Conservation (phyloP, 2,113 vertebrate genomes). For the Pantherophis guttatus region DNA sequence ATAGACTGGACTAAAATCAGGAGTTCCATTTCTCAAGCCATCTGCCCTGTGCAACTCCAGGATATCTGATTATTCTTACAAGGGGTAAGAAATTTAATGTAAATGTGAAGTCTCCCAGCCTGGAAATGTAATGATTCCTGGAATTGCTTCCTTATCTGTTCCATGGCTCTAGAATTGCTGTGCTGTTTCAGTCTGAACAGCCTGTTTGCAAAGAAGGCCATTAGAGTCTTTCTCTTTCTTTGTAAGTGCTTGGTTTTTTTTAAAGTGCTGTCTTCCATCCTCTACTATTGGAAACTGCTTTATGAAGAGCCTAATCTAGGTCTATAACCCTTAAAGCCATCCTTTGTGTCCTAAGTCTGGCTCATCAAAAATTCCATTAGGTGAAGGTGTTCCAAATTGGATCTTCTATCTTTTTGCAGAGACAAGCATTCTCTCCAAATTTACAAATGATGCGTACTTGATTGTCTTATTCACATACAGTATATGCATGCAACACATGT, state of each 20-base stretch:
- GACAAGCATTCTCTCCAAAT: neutral
- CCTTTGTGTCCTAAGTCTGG: neutral
- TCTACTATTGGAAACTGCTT: neutral
- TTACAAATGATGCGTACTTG: neutral
- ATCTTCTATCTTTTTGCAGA: neutral
- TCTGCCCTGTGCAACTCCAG: neutral
- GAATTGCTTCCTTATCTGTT: neutral
- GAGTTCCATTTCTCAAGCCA: neutral
- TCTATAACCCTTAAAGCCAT: neutral
- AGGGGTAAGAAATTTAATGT: neutral
- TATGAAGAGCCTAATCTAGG: neutral
- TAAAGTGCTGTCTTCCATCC: neutral
- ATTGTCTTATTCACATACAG: neutral
- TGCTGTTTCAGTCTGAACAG: neutral
- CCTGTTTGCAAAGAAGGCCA: neutral
- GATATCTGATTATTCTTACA: no score
- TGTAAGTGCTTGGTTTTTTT: neutral
- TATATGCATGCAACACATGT: neutral
- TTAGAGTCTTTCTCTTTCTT: neutral
- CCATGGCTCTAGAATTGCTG: neutral
- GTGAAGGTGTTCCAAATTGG: neutral
- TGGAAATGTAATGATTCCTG: neutral
- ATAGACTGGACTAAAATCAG: neutral
- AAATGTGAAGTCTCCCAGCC: neutral
- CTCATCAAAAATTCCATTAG: neutral